Evolutionary conservation across 2,888 invertebrate species (phyloP).

Genomic region (Azorinus chamasolen): DNA sequence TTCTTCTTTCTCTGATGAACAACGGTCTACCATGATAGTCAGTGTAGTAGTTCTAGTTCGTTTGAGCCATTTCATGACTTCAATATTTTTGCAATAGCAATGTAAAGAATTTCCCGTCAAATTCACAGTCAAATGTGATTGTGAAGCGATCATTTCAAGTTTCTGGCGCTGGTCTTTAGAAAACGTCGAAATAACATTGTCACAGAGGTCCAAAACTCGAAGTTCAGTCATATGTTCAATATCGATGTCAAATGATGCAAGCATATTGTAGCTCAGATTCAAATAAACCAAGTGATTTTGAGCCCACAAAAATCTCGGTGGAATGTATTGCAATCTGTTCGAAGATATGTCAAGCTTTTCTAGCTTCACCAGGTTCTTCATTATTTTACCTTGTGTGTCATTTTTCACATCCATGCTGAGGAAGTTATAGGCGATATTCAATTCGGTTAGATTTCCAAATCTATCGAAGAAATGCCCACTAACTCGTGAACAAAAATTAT

Average conservation of each 20-base stretch:
- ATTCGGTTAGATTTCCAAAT: constrained; percentile 12
- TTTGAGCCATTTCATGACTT: constrained; percentile 33
- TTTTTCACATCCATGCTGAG: constrained; percentile 4
- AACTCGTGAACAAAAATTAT: constrained; percentile 31
- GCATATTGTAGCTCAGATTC: constrained; percentile 8
- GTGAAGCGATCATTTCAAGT: constrained; percentile 9
- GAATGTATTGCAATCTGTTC: constrained; percentile 28
- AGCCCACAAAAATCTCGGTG: constrained; percentile 10
- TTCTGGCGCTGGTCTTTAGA: not conserved
- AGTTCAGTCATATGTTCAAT: constrained; percentile 34
- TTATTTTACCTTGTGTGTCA: constrained; percentile 11
- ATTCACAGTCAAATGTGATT: constrained; percentile 15
- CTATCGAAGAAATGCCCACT: constrained; percentile 18
- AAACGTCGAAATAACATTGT: constrained; percentile 21
- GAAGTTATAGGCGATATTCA: constrained; percentile 21
- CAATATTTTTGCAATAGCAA: constrained; percentile 34
- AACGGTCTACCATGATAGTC: not conserved
- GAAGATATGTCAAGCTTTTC: constrained; percentile 18
- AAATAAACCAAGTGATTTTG: constrained; percentile 11
- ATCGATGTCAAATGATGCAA: constrained; percentile 24
- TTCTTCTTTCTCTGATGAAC: constrained; percentile 19
- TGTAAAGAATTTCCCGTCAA: constrained; percentile 17
- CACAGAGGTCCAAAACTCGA: constrained; percentile 3
- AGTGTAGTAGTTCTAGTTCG: not conserved
- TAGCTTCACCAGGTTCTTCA: constrained; percentile 12